Conservation (phyloP, 2,113 vertebrate species). For the Bambusicola thoracicus region DNA sequence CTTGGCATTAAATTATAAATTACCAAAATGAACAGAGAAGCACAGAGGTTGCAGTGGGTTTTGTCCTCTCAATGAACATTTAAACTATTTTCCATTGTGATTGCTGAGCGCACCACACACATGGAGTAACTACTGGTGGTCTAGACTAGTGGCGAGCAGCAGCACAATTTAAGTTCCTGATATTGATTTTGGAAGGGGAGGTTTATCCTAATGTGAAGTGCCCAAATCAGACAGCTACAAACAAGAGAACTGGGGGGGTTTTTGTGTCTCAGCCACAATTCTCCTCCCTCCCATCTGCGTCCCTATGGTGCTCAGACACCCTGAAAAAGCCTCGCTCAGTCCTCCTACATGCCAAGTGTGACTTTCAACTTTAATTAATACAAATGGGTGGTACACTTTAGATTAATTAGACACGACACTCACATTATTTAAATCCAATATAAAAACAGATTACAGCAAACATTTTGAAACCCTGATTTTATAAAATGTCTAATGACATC, state of each 20-base stretch:
- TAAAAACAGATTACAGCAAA: constrained; percentile 62
- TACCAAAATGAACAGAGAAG: background rate
- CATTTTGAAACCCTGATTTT: constrained; percentile 59
- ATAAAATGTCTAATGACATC: constrained; percentile 60
- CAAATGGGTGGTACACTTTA: constrained; percentile 45
- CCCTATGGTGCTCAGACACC: background rate
- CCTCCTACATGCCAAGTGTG: constrained; percentile 48
- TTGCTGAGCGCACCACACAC: background rate
- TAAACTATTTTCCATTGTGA: background rate
- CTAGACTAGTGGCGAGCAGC: background rate
- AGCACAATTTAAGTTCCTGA: background rate
- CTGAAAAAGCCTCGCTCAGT: constrained; percentile 12
- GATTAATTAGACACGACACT: constrained; percentile 72
- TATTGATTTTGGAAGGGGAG: background rate
- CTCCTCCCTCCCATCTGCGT: background rate
- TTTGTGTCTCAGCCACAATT: background rate
- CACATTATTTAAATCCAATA: constrained; percentile 72
- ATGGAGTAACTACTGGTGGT: background rate
- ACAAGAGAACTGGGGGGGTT: background rate
- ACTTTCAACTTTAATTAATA: constrained; percentile 73
- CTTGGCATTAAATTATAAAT: background rate
- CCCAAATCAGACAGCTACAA: background rate
- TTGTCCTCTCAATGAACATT: background rate
- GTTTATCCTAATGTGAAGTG: background rate
- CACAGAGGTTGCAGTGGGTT: background rate